These are phyloP conservation scores for Vipera ursinii DNA, from an alignment of 2,797 vertebrate species.

Conservation along the genomic window DNA sequence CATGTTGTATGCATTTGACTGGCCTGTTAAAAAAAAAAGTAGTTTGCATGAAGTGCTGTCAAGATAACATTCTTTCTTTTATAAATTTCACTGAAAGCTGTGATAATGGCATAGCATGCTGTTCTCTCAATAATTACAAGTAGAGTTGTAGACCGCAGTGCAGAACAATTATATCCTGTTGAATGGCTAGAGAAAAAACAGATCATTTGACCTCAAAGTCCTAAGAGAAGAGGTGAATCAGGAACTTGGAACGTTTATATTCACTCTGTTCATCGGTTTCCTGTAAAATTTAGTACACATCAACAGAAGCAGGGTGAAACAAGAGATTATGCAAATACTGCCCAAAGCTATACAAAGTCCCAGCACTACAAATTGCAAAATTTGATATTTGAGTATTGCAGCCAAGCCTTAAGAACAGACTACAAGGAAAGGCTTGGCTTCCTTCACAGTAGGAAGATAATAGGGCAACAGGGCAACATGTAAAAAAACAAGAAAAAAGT, in stretches of 20 bases:
- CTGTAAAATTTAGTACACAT: neutral
- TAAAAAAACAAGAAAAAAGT: too few species aligned
- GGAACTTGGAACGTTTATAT: neutral
- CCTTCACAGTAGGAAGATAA: neutral
- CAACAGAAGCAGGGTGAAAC: neutral
- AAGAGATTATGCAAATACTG: neutral
- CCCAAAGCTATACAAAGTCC: neutral
- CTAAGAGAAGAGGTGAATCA: neutral
- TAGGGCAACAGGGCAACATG: neutral
- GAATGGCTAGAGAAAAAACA: neutral
- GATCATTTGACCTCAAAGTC: neutral
- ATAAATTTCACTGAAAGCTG: neutral
- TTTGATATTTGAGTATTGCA: neutral
- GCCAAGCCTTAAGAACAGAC: neutral
- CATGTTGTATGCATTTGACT: neutral
- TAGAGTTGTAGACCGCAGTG: neutral
- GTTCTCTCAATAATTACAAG: neutral
- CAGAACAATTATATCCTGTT: neutral
- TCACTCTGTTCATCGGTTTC: neutral
- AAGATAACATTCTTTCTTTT: neutral
- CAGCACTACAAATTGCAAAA: neutral
- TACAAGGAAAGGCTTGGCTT: too few species aligned
- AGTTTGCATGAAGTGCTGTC: neutral
- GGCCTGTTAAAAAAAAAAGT: neutral
- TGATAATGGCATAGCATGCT: neutral